These are phyloP conservation scores for Teleogryllus oceanicus DNA, from an alignment of 2,888 invertebrate species.

Conservation along the genomic window DNA sequence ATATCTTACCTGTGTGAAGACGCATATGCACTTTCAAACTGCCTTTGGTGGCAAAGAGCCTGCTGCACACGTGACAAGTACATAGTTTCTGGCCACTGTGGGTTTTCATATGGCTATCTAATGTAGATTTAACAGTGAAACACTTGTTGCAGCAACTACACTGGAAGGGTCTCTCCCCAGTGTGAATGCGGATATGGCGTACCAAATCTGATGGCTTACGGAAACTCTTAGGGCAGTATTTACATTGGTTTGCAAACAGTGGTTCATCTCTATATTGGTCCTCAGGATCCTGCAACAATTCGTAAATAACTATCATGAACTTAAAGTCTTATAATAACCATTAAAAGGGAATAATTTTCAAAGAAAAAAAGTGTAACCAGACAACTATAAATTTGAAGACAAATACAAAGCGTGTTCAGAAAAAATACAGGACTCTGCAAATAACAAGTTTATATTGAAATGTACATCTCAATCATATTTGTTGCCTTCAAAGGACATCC, in stretches of 20 bases:
- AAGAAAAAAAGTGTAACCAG: no score
- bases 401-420: no score
- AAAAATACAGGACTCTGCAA: no score
- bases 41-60: constrained; percentile 61
- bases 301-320: background rate
- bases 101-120: constrained; percentile 59
- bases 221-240: constrained; percentile 61
- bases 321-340: background rate
- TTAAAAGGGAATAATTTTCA: no score
- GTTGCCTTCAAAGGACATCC: no score
- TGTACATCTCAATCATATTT: no score
- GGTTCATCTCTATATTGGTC: constrained; percentile 41
- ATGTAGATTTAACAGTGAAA: constrained; percentile 64
- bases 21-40: constrained; percentile 65
- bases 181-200: constrained; percentile 64
- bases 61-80: constrained; percentile 60
- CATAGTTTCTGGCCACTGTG: constrained; percentile 58
- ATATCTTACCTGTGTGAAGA: constrained; percentile 56
- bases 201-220: constrained; percentile 65
- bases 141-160: constrained; percentile 53
- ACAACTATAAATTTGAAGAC: no score
- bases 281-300: constrained; percentile 38
- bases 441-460: no score
- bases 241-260: constrained; percentile 52
- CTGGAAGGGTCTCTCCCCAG: constrained; percentile 64